Evolutionary conservation across 2,888 invertebrate species (phyloP).

Genomic region (Linhomoeus sp.): DNA sequence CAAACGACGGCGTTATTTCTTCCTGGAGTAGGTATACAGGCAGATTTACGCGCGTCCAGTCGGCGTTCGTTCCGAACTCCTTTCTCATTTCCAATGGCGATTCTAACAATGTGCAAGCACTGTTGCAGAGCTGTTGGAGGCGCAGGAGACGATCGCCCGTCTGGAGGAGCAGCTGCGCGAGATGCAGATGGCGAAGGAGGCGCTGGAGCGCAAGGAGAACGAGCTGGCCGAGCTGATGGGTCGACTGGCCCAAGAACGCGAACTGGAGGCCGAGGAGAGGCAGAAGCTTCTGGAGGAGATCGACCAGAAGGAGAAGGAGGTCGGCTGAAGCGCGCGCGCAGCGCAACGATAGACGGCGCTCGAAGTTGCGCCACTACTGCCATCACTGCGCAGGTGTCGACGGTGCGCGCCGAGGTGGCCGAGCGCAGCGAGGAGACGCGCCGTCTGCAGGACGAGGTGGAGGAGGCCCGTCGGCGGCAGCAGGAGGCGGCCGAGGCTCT

Average conservation of each 20-base stretch:
- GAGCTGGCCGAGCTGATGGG: slow-evolving; percentile 50
- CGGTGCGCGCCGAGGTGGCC: no score
- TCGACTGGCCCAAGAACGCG: slow-evolving; percentile 65
- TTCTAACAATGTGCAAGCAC: no score
- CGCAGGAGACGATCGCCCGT: slow-evolving; percentile 52
- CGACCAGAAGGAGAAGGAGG: slow-evolving; percentile 1
- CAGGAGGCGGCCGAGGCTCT: slow-evolving; percentile 47
- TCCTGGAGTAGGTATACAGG: no score
- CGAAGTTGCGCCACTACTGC: no score
- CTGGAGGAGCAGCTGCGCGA: slow-evolving; percentile 74
- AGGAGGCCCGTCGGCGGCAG: slow-evolving; percentile 43
- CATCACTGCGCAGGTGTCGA: no score
- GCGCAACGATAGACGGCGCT: no score
- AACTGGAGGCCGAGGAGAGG: slow-evolving; percentile 48
- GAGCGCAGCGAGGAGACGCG: slow-evolving; percentile 69
- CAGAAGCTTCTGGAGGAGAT: slow-evolving; percentile 21
- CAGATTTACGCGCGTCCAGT: no score
- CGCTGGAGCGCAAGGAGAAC: slow-evolving; percentile 12
- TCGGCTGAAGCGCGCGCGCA: no score
- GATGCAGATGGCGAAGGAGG: slow-evolving; percentile 39
- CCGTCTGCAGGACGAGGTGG: slow-evolving; percentile 75
- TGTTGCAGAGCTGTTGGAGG: slow-evolving; percentile 33
- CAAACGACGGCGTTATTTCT: no score
- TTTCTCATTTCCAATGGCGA: no score
- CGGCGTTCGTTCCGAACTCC: no score